phyloP scores from a whole-genome alignment of 2,797 vertebrate genomes.

The Chaenodraco wilsoni region DNA sequence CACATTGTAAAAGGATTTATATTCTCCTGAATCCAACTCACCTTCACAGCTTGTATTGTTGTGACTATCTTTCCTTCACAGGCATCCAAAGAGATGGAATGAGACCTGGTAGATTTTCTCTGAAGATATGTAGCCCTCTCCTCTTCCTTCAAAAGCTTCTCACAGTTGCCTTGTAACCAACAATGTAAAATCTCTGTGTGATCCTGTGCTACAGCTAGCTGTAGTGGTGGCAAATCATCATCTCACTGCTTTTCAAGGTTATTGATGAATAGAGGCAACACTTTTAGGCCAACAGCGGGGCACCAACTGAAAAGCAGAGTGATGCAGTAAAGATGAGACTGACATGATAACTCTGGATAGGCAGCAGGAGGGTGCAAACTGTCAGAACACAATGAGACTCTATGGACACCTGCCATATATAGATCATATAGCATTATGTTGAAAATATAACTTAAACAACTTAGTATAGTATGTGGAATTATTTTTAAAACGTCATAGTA shows the following conservation, averaged over 20 bases:
- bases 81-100: conserved; percentile 48
- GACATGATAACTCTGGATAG: conserved; percentile 3
- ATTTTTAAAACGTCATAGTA: not conserved
- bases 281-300: conserved; percentile 6
- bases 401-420: too few relatives aligned
- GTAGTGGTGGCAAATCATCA: conserved; percentile 22
- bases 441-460: too few relatives aligned
- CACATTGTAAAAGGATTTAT: not conserved
- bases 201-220: conserved; percentile 33
- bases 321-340: conserved; percentile 41
- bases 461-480: not conserved
- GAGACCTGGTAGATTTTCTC: conserved; percentile 53
- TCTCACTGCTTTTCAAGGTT: conserved; percentile 33
- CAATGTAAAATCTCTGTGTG: conserved; percentile 27
- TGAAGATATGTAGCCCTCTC: conserved; percentile 64
- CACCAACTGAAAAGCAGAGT: conserved; percentile 18
- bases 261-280: conserved; percentile 27
- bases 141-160: conserved; percentile 44
- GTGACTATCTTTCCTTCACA: conserved; percentile 27
- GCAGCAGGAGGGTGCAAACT: conserved; percentile 25
- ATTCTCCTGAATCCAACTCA: conserved; percentile 17
- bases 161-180: conserved; percentile 60
- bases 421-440: too few relatives aligned
- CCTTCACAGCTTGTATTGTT: conserved; percentile 24
- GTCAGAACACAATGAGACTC: conserved; percentile 10